A percentile compares a stretch with the other conserved stretches of the same genome.
phyloP scores from a whole-genome alignment of 2,797 vertebrate genomes.

The Enteromius anoplus region DNA sequence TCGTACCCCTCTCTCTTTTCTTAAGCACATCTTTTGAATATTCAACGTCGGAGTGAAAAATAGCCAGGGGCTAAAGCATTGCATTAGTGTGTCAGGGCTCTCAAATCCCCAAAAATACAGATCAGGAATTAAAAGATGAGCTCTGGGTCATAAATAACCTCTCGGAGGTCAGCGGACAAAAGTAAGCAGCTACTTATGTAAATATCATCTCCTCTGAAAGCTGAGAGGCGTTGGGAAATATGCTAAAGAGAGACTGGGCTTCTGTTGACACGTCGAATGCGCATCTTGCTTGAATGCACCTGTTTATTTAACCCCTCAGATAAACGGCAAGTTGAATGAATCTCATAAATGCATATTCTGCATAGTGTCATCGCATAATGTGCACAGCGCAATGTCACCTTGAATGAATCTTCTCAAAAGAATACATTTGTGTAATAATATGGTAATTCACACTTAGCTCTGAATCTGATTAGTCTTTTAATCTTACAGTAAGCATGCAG shows the following conservation, averaged over 20 bases:
- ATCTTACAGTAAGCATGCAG: conserved; percentile 68
- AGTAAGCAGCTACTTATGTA: conserved; percentile 74
- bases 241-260: conserved; percentile 70
- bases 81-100: conserved; percentile 83
- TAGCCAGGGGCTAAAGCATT: conserved; percentile 81
- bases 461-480: conserved; percentile 76
- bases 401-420: conserved; percentile 74
- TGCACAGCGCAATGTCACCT: conserved; percentile 78
- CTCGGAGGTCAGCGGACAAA: conserved; percentile 72
- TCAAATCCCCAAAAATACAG: conserved; percentile 84
- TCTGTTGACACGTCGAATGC: conserved; percentile 71
- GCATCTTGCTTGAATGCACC: conserved; percentile 71
- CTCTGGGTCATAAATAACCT: conserved; percentile 79
- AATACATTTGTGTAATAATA: conserved; percentile 82
- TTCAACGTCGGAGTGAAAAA: conserved; percentile 95
- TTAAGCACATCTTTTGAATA: conserved; percentile 93
- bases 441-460: conserved; percentile 76
- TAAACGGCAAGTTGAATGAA: conserved; percentile 81
- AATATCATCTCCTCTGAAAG: conserved; percentile 77
- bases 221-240: conserved; percentile 70
- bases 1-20: conserved; percentile 72
- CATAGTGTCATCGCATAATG: conserved; percentile 75
- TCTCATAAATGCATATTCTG: conserved; percentile 79
- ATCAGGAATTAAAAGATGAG: conserved; percentile 78
- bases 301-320: conserved; percentile 79